Evolutionary conservation across 2,113 vertebrate genomes (phyloP), one percentile per base, ranked within the genome.

Genomic region (Choloepus hoffmanni): DNA sequence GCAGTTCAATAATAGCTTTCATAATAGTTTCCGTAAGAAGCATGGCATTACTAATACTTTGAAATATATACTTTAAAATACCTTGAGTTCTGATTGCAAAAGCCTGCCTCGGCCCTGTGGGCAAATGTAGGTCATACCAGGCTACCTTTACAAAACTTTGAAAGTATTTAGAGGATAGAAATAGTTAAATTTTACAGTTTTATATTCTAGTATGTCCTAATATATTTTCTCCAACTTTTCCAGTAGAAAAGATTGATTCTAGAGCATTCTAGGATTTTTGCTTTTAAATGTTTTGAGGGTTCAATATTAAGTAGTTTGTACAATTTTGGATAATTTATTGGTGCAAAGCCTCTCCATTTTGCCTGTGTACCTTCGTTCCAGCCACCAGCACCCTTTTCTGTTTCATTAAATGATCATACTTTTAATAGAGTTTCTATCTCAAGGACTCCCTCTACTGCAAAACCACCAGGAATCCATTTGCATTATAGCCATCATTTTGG

Each of bases 61-160:
- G 67, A 92, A 90, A 95, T 50, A 26, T 0, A 55, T 15, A 79
- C 81, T 93, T 94, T 33, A 86, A 50, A 85, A 92, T 79, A 79
- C 10, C 73, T 70, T 74, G 33, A 55, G 24, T 9, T 62, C 13
- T 26, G 19, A 53, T n/a, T 50, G 12, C 36, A 68, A 92, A 96
- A 87, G 14, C 5, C 10, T 26, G 30, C 5, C 1, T 50, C 23
- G 62, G 62, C 4, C 58, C 21, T 77, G 18, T 73, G 9, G n/a
- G 36, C 45, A 90, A 88, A 89, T 43, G 45, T 13, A 43, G 21
- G 50, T 48, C 48, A 89, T 28, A 58, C 3, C 50, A n/a, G 45
- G 7, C 48, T n/a, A 55, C 30, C 33, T 88, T 88, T 67, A 84
- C 1, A 2, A 79, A 60, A 33, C 48, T 90, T 40, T 79, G 16